Evolutionary conservation across 2,888 invertebrate species (phyloP), one percentile per base, ranked within the genome.

Genomic region (Sceliomorpha sp.): DNA sequence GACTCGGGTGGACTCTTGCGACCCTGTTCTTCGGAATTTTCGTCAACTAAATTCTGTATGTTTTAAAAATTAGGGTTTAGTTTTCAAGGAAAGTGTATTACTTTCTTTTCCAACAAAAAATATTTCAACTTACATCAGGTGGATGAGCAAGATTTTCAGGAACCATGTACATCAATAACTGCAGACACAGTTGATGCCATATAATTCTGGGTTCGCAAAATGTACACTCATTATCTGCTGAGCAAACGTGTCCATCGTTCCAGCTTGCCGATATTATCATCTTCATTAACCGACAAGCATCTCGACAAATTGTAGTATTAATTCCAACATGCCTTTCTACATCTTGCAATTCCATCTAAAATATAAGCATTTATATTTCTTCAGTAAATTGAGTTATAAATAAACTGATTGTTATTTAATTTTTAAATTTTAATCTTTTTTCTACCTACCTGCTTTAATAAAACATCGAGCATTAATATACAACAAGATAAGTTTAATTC

Each of bases 401-500:
- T n/a, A n/a, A n/a, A n/a, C n/a, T n/a, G n/a, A n/a, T n/a, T n/a
- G n/a, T n/a, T n/a, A n/a, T n/a, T n/a, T n/a, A n/a, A n/a, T n/a
- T n/a, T n/a, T n/a, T n/a, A n/a, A n/a, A n/a, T 34, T 0, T 20
- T 13, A 5, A 14, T 15, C 24, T 7, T 34, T 14, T 24, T n/a
- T 13, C 8, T 15, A 29, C 53, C 70, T 72, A 95, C 95, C 91
- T 99, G 99, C 89, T 98, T 98, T 8, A 98, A 90, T 40, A 98
- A 89, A 75, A 98, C 94, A 84, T 99, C 99, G 70, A 99, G 90
- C 97, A 99, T 98, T 29, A 98, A 91, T 73, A 98, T 96, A 86
- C 97, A 98, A 83, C 98, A 98, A 0, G 96, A 95, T n/a, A 98
- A 90, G 87, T 97, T 96, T 48, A 93, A 90, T 80, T 94, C 94